Conservation (phyloP, 1,140 invertebrate genomes). For the Telenomus remus region DNA sequence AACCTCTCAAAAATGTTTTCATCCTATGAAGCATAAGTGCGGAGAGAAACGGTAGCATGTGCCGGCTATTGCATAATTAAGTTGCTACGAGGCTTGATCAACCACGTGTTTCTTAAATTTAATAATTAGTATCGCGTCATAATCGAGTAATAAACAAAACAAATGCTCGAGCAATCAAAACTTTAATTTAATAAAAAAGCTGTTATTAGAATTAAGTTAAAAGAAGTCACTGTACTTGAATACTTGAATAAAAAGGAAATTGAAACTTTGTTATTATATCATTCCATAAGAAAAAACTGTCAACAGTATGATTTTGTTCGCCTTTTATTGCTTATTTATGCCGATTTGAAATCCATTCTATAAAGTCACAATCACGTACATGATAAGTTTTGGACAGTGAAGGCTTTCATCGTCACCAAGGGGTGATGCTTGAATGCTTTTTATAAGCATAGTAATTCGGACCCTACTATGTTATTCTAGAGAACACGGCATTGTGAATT, state of each 20-base stretch:
- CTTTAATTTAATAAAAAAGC: neutral
- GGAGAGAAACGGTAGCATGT: conserved; percentile 12
- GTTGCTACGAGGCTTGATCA: neutral
- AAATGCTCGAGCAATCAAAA: neutral
- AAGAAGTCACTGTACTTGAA: no score
- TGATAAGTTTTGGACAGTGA: conserved; percentile 34
- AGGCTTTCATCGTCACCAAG: conserved; percentile 43
- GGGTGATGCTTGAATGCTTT: conserved; percentile 52
- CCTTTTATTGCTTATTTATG: conserved; percentile 47
- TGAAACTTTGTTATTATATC: conserved; percentile 10
- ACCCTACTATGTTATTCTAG: conserved; percentile 48
- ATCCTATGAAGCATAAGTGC: conserved; percentile 27
- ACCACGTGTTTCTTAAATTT: conserved; percentile 25
- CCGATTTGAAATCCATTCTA: conserved; percentile 47
- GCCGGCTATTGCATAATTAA: conserved; percentile 14
- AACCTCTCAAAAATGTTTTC: conserved; percentile 7
- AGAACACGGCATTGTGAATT: conserved; percentile 45
- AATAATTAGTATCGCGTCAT: conserved; percentile 20
- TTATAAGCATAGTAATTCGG: conserved; percentile 45
- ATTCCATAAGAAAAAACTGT: conserved; percentile 19
- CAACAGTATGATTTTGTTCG: conserved; percentile 28
- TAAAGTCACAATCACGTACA: conserved; percentile 48
- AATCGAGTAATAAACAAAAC: conserved; percentile 26
- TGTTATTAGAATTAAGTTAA: neutral
- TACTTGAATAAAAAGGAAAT: neutral